Evolutionary conservation across 2,888 invertebrate species (phyloP).

Genomic region (Orthosia cruda): DNA sequence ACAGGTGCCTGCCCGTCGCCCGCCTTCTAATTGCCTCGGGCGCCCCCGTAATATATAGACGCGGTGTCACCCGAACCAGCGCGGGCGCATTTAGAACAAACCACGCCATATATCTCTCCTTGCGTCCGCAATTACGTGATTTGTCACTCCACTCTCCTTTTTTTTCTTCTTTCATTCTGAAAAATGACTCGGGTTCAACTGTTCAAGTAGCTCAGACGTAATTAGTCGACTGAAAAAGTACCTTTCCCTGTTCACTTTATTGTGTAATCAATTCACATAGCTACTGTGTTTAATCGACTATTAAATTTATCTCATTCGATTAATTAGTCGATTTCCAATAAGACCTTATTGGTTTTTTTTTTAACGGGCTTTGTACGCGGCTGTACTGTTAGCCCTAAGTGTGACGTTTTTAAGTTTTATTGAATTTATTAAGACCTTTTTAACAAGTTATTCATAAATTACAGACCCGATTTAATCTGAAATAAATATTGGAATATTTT

Average conservation of each 20-base stretch:
- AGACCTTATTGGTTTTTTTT: slow-evolving; percentile 41
- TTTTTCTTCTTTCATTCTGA: slow-evolving; percentile 83
- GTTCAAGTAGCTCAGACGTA: slow-evolving; percentile 78
- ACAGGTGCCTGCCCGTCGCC: slow-evolving; percentile 73
- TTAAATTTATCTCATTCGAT: slow-evolving; percentile 69
- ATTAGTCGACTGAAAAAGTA: slow-evolving; percentile 89
- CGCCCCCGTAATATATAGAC: slow-evolving; percentile 83
- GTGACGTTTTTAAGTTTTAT: slow-evolving; percentile 8
- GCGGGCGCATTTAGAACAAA: slow-evolving; percentile 89
- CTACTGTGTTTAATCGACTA: slow-evolving; percentile 78
- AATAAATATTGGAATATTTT: slow-evolving; percentile 21
- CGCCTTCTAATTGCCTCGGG: slow-evolving; percentile 81
- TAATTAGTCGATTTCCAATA: slow-evolving; percentile 66
- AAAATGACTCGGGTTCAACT: slow-evolving; percentile 87
- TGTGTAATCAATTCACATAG: slow-evolving; percentile 80
- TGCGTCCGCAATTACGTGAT: slow-evolving; percentile 91
- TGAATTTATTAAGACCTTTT: slow-evolving; percentile 15
- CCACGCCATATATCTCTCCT: slow-evolving; percentile 89
- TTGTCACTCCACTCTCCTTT: slow-evolving; percentile 86
- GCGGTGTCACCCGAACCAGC: slow-evolving; percentile 79
- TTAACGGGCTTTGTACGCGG: slow-evolving; percentile 36
- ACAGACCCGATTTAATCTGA: slow-evolving; percentile 9
- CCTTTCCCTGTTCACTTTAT: slow-evolving; percentile 84
- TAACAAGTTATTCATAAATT: not conserved
- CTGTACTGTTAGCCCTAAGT: slow-evolving; percentile 34